Base-by-base conservation (phyloP, 2,113 vertebrate species). In the Odocoileus hemionus region DNA sequence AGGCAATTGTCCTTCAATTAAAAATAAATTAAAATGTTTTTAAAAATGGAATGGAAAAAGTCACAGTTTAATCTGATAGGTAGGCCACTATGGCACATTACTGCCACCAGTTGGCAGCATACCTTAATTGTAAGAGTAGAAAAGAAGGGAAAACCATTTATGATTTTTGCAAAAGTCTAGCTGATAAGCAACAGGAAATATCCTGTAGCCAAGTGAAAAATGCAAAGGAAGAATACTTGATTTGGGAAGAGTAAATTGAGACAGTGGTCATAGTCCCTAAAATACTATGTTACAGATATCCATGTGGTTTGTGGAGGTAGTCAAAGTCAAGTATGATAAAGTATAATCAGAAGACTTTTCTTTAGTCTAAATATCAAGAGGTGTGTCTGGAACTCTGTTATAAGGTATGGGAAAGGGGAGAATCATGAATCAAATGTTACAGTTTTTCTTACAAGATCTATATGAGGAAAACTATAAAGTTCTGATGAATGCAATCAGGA, bases 41-140 rank as follows among this genome's bases (percentile, higher is more conserved):
- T 7, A 74, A 95, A 79, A 50, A 80, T 50, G 36, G n/a, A 67
- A 92, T 57, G 45, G 19, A 26, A 79, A 70, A 91, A 91, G 74
- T 39, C 28, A 78, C 45, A 47, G 86, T 47, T 94, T 92, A 94
- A 92, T 74, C 76, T 55, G 9, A 39, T 54, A 85, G 54, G 54
- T 28, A 87, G 67, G 47, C 14, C 45, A 58, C 30, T 25, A 86
- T 36, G 39, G 78, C 67, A 78, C 6, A 94, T 91, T 84, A 97
- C 82, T 96, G 93, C 93, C 89, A 97, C 88, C 85, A 97, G 39
- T 84, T 92, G 88, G 85, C 45, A 89, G 45, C 21, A 93, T 36
- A 70, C 12, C 80, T 97, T 96, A 97, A 97, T 92, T 97, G 76
- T 85, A 95, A 94, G 76, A 82, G n/a, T 82, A 97, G 85, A 80